These are phyloP conservation scores for Eulacestoma nigropectus DNA, from an alignment of 2,113 vertebrate species.

Conservation along the genomic window DNA sequence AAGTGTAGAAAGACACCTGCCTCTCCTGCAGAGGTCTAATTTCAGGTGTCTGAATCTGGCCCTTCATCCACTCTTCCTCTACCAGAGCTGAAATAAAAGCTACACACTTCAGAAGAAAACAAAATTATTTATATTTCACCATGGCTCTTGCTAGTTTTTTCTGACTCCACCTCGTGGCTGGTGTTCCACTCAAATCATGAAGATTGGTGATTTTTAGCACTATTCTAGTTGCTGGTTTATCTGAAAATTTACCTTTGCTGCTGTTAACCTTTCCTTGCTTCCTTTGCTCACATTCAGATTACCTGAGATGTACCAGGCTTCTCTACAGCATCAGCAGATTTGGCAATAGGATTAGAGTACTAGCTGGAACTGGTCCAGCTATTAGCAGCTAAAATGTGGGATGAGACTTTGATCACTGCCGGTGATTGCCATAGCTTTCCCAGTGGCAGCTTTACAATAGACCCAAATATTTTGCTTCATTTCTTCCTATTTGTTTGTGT, in stretches of 20 bases:
- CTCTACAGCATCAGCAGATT: neutral
- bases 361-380: neutral
- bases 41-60: neutral
- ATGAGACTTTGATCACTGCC: neutral
- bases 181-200: neutral
- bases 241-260: neutral
- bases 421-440: neutral
- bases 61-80: neutral
- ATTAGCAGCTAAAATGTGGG: neutral
- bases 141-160: neutral
- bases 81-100: neutral
- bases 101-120: neutral
- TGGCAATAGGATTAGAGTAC: neutral
- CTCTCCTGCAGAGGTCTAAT: neutral
- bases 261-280: neutral
- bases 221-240: neutral
- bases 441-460: neutral
- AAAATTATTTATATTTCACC: neutral
- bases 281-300: neutral
- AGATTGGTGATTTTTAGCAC: neutral
- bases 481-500: neutral
- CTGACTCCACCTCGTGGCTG: neutral
- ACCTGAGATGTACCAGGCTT: neutral
- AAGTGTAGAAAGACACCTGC: conserved; percentile 17
- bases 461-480: neutral